Evolutionary conservation across 2,113 vertebrate genomes (phyloP), one percentile per base, ranked within the genome.

Genomic region (Pterocles gutturalis): DNA sequence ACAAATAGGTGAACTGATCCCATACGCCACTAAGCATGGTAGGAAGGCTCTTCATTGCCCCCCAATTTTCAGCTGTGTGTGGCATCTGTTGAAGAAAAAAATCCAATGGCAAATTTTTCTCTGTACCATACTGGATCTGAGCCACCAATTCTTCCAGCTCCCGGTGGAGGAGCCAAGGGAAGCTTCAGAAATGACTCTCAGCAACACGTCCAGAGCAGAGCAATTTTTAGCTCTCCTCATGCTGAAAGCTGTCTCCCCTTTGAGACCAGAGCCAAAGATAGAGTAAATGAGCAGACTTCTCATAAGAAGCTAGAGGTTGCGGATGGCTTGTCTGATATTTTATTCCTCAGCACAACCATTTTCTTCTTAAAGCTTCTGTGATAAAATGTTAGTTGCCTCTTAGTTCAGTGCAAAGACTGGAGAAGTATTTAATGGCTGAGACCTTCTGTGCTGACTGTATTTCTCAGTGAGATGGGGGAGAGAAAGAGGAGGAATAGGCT

Each of bases 141-240:
- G 95, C 89, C 91, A 89, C 51, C 0, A 0, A 55, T 84, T 89
- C 65, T 73, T 79, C 31, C 80, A 62, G 69, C 71, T 95, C 57
- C 53, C 1, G 13, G 29, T 61, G 58, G 25, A 82, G 65, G 57
- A 95, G 89, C 85, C 83, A 97, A 73, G 69, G 86, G 90, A 92
- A 65, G 54, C 66, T 94, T 92, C 83, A 89, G 58, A 83, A 96
- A 73, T 58, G 1, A 33, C 69, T 95, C 79, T 70, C 43, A 93
- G 91, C 76, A 95, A 80, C 36, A 80, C 4, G 7, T 91, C 92
- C 90, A 91, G 77, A 90, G 28, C 46, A 49, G 48, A 84, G 91
- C 82, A 84, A 43, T 94, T 96, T 97, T 94, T 96, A 96, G 90
- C 70, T 86, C 55, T 94, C 82, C 75, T 78, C 84, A 57, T 84